Percentiles rank a stretch among this genome's conserved stretches.
These are phyloP conservation scores for Galago senegalensis DNA, from an alignment of 2,797 vertebrate species.

Conservation along the genomic window DNA sequence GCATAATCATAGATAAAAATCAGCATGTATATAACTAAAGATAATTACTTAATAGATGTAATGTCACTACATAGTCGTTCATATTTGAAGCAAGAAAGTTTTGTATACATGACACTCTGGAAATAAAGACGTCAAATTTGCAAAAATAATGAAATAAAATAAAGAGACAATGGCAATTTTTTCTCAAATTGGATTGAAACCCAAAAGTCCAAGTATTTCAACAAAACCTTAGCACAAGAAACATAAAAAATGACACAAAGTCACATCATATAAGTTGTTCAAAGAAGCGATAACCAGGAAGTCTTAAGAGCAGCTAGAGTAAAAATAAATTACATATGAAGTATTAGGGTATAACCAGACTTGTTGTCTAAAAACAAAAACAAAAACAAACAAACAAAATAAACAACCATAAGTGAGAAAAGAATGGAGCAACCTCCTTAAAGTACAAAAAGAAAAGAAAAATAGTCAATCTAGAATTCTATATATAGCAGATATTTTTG, in stretches of 20 bases:
- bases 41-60: too few relatives aligned
- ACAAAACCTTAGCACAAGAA: background rate
- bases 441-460: background rate
- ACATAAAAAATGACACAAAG: background rate
- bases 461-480: background rate
- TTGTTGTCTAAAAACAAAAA: background rate
- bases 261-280: background rate
- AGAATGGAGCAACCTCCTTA: background rate
- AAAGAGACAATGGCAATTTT: background rate
- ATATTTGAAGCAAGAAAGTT: too few relatives aligned
- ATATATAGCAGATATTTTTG: background rate
- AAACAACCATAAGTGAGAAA: background rate
- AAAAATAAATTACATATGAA: background rate
- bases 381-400: too few relatives aligned
- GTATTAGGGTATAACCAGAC: background rate
- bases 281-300: slow-evolving; percentile 25
- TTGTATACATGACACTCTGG: too few relatives aligned
- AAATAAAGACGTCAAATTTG: too few relatives aligned
- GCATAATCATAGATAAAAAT: background rate
- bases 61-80: too few relatives aligned
- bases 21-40: too few relatives aligned
- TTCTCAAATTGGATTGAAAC: background rate
- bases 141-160: background rate
- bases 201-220: background rate
- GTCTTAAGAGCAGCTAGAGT: background rate